A percentile compares a stretch with the other conserved stretches of the same genome.
These are phyloP conservation scores for Dilophus febrilis DNA, from an alignment of 2,888 invertebrate genomes.

Conservation along the genomic window DNA sequence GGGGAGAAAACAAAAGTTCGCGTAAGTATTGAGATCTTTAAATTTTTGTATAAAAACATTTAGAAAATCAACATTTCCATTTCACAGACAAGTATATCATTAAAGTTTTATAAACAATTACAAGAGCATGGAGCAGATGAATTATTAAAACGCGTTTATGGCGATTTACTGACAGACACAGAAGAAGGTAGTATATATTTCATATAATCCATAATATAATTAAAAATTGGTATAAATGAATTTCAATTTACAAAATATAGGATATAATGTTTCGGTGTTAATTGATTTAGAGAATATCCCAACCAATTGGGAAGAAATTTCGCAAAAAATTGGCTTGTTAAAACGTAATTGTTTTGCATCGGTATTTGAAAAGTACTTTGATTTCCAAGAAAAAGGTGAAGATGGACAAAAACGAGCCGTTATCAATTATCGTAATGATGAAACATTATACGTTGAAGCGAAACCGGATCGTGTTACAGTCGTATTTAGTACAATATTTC, in stretches of 20 bases:
- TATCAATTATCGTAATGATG: slow-evolving; percentile 96
- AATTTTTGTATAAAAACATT: no score
- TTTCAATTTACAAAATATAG: slow-evolving; percentile 38
- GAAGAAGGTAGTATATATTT: slow-evolving; percentile 55
- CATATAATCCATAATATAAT: neutral
- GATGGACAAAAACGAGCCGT: slow-evolving; percentile 87
- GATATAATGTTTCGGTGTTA: slow-evolving; percentile 86
- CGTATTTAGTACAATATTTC: slow-evolving; percentile 96
- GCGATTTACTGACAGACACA: slow-evolving; percentile 58
- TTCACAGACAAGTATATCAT: slow-evolving; percentile 84
- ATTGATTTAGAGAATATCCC: slow-evolving; percentile 89
- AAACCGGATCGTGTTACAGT: slow-evolving; percentile 97
- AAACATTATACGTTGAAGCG: slow-evolving; percentile 97
- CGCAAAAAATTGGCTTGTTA: slow-evolving; percentile 81
- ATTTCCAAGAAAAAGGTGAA: slow-evolving; percentile 86
- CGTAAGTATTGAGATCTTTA: slow-evolving; percentile 63
- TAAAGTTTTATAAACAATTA: slow-evolving; percentile 97
- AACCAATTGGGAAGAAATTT: slow-evolving; percentile 70
- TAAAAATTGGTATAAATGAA: slow-evolving; percentile 7
- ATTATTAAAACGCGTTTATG: slow-evolving; percentile 85
- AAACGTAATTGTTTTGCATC: slow-evolving; percentile 99
- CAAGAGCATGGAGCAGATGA: slow-evolving; percentile 97
- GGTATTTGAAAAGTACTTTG: slow-evolving; percentile 98
- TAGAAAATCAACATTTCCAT: no score
- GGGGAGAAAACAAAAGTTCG: slow-evolving; percentile 94